phyloP scores from a whole-genome alignment of 2,888 invertebrate species.

The Allygus modestus region DNA sequence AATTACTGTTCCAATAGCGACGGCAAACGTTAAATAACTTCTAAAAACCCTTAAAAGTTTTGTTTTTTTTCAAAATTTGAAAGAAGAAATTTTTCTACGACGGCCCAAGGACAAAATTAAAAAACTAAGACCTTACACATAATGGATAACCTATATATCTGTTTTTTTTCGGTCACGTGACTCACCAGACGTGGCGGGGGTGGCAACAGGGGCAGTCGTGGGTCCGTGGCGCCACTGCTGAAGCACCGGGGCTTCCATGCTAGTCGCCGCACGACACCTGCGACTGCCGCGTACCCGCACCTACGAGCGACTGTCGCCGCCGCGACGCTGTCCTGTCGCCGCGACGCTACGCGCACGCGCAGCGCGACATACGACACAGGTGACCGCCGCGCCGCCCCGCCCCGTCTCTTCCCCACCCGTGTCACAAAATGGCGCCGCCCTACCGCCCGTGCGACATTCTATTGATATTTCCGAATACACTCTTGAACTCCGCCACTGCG shows the following conservation, averaged over 20 bases:
- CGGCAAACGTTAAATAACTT: too few relatives aligned
- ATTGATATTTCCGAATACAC: constrained; percentile 57
- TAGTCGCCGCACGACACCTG: neutral
- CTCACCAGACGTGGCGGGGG: neutral
- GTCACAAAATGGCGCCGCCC: constrained; percentile 36
- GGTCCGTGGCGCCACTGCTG: constrained; percentile 22
- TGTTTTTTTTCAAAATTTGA: too few relatives aligned
- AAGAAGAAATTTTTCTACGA: too few relatives aligned
- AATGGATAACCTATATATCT: too few relatives aligned
- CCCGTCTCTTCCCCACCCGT: too few relatives aligned
- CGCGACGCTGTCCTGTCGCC: neutral
- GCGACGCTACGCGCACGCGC: constrained; percentile 18
- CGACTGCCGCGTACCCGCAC: neutral
- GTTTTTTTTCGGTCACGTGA: too few relatives aligned
- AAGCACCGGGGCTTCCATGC: constrained; percentile 22
- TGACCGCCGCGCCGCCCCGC: constrained; percentile 13
- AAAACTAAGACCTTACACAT: too few relatives aligned
- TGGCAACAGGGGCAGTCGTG: neutral
- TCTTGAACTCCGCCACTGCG: constrained; percentile 26
- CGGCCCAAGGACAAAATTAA: too few relatives aligned
- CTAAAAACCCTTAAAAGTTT: too few relatives aligned
- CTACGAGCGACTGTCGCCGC: constrained; percentile 3
- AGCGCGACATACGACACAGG: constrained; percentile 46
- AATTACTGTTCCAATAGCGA: too few relatives aligned
- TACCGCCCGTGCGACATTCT: neutral